phyloP scores from a whole-genome alignment of 2,113 vertebrate genomes.

The Neogobius melanostomus region DNA sequence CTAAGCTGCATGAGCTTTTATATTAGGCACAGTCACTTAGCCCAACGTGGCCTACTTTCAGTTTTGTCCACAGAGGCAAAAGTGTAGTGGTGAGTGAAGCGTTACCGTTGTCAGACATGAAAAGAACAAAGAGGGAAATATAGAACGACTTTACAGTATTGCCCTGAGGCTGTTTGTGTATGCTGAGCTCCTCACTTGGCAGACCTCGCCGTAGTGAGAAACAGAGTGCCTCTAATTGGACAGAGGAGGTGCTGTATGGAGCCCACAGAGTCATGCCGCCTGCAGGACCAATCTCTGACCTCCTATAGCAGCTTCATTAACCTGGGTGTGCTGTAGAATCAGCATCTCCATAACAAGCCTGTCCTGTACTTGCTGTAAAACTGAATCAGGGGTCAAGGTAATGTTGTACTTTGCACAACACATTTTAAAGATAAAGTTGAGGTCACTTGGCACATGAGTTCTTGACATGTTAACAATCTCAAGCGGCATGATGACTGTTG shows the following conservation, averaged over 20 bases:
- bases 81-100: constrained; percentile 39
- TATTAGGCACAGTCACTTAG: constrained; percentile 24
- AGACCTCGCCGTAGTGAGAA: constrained; percentile 35
- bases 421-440: background rate
- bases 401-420: background rate
- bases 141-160: constrained; percentile 26
- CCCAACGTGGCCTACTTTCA: constrained; percentile 62
- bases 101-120: constrained; percentile 37
- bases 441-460: background rate
- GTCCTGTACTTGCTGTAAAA: background rate
- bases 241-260: constrained; percentile 35
- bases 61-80: constrained; percentile 31
- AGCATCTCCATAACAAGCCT: constrained; percentile 32
- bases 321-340: constrained; percentile 32
- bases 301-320: constrained; percentile 44
- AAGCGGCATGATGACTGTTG: too few relatives aligned
- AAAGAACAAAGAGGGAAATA: constrained; percentile 46
- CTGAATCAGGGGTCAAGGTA: constrained; percentile 2
- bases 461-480: too few relatives aligned
- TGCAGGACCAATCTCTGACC: constrained; percentile 41
- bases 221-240: constrained; percentile 50
- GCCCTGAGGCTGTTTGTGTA: constrained; percentile 21
- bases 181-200: constrained; percentile 45
- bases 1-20: constrained; percentile 32
- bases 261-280: constrained; percentile 41